These are phyloP conservation scores for Tetragnatha versicolor DNA, from an alignment of 1,140 invertebrate species.

Conservation along the genomic window DNA sequence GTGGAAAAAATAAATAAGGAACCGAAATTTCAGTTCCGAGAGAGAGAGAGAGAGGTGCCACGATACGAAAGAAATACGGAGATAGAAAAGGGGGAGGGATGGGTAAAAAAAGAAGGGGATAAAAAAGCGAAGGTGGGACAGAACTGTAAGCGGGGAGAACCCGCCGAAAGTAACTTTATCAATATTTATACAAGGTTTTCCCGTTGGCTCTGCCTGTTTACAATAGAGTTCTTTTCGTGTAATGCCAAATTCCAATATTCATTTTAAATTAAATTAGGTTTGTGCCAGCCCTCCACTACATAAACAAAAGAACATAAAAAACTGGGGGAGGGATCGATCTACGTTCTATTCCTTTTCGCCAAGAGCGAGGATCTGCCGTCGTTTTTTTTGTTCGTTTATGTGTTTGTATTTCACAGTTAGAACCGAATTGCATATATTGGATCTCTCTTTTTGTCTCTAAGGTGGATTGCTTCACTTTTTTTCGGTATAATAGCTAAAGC, in stretches of 20 bases:
- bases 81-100: background rate
- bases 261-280: constrained; percentile 56
- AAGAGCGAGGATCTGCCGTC: background rate
- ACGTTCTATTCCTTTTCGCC: constrained; percentile 31
- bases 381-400: constrained; percentile 26
- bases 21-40: no score
- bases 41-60: no score
- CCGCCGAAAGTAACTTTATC: constrained; percentile 43
- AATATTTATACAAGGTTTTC: constrained; percentile 55
- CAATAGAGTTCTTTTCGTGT: constrained; percentile 28
- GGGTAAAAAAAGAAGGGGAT: background rate
- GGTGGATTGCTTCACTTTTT: constrained; percentile 13
- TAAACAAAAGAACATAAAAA: constrained; percentile 29
- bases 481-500: constrained; percentile 10
- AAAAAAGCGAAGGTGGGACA: constrained; percentile 4
- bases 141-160: background rate
- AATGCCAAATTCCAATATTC: constrained; percentile 54
- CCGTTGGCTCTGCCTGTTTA: constrained; percentile 47
- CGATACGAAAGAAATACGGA: constrained; percentile 17
- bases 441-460: background rate
- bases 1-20: background rate
- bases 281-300: constrained; percentile 13
- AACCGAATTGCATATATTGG: constrained; percentile 31
- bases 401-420: constrained; percentile 39
- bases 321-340: constrained; percentile 21